phyloP scores from a whole-genome alignment of 2,113 vertebrate genomes.

The Nansenia antarctica region DNA sequence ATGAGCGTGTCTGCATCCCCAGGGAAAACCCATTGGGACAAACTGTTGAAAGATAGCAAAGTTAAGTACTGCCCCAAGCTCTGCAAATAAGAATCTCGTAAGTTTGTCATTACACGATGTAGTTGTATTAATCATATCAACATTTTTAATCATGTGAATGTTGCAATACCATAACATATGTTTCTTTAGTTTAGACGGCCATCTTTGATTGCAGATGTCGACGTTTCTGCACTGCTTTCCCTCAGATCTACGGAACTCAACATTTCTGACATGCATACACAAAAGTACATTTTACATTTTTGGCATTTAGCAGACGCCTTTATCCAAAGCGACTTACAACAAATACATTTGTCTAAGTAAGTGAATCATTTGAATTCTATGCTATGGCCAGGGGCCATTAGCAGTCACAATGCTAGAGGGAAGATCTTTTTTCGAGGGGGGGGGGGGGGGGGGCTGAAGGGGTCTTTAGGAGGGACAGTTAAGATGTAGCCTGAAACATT shows the following conservation, averaged over 20 bases:
- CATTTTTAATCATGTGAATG: background rate
- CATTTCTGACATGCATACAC: conserved; percentile 25
- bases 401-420: too few species aligned
- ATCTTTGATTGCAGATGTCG: background rate
- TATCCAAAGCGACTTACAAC: too few species aligned
- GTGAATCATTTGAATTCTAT: too few species aligned
- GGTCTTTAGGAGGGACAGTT: too few species aligned
- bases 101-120: background rate
- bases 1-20: conserved; percentile 23
- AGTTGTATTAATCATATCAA: background rate
- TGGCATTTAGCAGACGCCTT: too few species aligned
- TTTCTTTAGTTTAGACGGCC: background rate
- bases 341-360: too few species aligned
- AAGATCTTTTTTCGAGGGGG: too few species aligned
- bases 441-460: too few species aligned
- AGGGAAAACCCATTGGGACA: conserved; percentile 30
- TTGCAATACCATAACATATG: too few species aligned
- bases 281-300: too few species aligned
- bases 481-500: too few species aligned
- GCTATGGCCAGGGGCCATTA: too few species aligned
- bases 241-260: background rate
- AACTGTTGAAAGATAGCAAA: conserved; percentile 42
- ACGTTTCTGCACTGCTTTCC: background rate
- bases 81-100: conserved; percentile 23
- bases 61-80: conserved; percentile 14